Evolutionary conservation across 53 echinoderm and acorn worm genomes (phyloP), one percentile per base, ranked within the genome.

Genomic region (Paracentrotus lividus): DNA sequence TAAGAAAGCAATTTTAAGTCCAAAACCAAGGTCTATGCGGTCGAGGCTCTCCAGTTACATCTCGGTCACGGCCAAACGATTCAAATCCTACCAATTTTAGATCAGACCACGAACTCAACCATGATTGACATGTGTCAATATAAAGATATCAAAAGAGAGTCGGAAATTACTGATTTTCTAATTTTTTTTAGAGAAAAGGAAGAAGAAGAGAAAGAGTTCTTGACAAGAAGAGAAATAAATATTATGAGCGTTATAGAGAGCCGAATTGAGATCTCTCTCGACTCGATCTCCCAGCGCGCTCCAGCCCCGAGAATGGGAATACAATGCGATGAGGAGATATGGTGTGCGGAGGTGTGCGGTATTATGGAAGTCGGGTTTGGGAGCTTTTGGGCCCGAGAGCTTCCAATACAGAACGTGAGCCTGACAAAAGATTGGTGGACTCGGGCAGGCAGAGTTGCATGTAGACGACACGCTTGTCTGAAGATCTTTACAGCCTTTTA

Each of bases 161-260:
- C 94, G 96, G 96, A 96, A 94, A 94, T 96, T 91, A 96, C 91
- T 93, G 96, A 96, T 96, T 96, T 96, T 93, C 94, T 66, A 81
- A n/a, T n/a, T n/a, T n/a, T 81, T 47, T 81, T 38, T 56, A 87
- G 49, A 87, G 87, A 87, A 87, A 87, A 56, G 87, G 87, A 87
- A 57, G 57, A 87, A 57, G 87, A 36, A 87, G 33, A 57, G 57
- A 87, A 56, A 87, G 87, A 31, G 87, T 21, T n/a, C 21, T 36
- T 33, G 87, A 57, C 87, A 87, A 87, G 56, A 14, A 18, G 45
- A 65, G 38, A 20, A 26, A 12, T 56, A 88, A 57, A 89, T n/a
- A 9, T 24, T 59, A 64, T 53, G 88, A 65, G 89, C 26, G 66
- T 4, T 18, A 57, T 38, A 64, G 26, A 89, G 24, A 27, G n/a